phyloP scores from a whole-genome alignment of 37 sponge, comb jelly and placozoan species.

The Lycopodina hypogea region DNA sequence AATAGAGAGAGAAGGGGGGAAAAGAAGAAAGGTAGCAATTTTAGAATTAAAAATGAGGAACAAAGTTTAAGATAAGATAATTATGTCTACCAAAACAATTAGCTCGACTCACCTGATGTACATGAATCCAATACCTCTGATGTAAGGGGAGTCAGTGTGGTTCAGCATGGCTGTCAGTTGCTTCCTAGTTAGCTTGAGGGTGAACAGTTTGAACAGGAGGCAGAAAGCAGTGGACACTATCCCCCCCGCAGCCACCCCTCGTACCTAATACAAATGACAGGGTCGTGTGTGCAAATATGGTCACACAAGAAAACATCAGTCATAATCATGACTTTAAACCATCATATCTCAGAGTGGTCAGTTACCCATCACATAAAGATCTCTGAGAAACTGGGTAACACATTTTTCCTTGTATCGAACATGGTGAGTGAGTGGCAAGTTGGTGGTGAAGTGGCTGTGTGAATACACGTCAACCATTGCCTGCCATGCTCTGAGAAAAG shows the following conservation, averaged over 20 bases:
- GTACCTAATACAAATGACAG: slow-evolving; percentile 67
- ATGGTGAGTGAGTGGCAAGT: neutral
- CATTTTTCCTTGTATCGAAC: neutral
- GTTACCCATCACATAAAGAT: slow-evolving; percentile 43
- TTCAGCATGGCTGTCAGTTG: slow-evolving; percentile 91
- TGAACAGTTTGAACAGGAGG: slow-evolving; percentile 96
- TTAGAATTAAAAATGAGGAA: neutral
- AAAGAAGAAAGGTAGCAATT: neutral
- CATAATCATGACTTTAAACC: neutral
- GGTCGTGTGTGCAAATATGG: neutral
- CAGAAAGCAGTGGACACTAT: slow-evolving; percentile 95
- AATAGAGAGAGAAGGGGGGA: neutral
- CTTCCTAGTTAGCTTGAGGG: slow-evolving; percentile 93
- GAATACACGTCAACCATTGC: neutral
- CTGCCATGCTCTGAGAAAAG: slow-evolving; percentile 19
- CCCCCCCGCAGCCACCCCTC: slow-evolving; percentile 98
- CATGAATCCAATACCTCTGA: slow-evolving; percentile 93
- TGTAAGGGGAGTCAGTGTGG: slow-evolving; percentile 89
- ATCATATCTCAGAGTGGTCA: neutral
- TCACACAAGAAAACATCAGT: neutral
- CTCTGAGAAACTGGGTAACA: slow-evolving; percentile 11
- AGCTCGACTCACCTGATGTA: slow-evolving; percentile 84
- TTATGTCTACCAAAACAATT: neutral
- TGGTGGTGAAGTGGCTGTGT: no score
- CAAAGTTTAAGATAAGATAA: neutral